These are phyloP conservation scores for Epirrhoe tristata DNA, from an alignment of 2,888 invertebrate species.

Conservation along the genomic window DNA sequence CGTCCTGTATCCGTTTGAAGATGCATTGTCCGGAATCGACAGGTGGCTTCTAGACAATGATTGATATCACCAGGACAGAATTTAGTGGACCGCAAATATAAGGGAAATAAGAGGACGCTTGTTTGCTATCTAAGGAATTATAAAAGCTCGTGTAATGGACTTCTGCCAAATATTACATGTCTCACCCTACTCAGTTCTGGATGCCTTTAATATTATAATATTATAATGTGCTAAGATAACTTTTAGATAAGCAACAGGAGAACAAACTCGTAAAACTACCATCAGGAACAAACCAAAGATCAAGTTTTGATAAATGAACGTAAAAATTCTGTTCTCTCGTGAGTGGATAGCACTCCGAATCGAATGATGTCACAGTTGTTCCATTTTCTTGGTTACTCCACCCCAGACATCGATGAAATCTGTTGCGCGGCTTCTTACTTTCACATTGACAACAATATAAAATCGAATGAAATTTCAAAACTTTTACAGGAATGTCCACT, in stretches of 20 bases:
- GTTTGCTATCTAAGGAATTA: background rate
- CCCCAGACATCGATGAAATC: slow-evolving; percentile 26
- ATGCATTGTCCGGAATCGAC: slow-evolving; percentile 76
- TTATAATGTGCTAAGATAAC: too few species aligned
- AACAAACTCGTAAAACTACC: background rate
- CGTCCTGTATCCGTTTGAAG: slow-evolving; percentile 58
- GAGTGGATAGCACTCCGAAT: slow-evolving; percentile 6
- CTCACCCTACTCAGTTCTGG: too few species aligned
- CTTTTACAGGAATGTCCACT: background rate
- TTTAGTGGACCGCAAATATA: background rate
- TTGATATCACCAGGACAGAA: slow-evolving; percentile 54
- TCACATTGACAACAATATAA: slow-evolving; percentile 25
- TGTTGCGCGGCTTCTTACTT: slow-evolving; percentile 27
- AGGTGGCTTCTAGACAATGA: slow-evolving; percentile 73
- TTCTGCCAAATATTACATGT: too few species aligned
- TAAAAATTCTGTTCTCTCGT: background rate
- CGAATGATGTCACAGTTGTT: slow-evolving; percentile 17
- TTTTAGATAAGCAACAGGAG: too few species aligned
- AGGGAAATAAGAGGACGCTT: background rate
- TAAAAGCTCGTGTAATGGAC: background rate
- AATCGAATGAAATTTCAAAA: slow-evolving; percentile 10
- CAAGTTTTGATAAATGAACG: slow-evolving; percentile 6
- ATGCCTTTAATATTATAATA: too few species aligned
- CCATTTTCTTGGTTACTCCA: slow-evolving; percentile 16
- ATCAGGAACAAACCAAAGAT: background rate